These are phyloP conservation scores for Halictus quadricinctus DNA, from an alignment of 2,888 invertebrate species.

Conservation along the genomic window DNA sequence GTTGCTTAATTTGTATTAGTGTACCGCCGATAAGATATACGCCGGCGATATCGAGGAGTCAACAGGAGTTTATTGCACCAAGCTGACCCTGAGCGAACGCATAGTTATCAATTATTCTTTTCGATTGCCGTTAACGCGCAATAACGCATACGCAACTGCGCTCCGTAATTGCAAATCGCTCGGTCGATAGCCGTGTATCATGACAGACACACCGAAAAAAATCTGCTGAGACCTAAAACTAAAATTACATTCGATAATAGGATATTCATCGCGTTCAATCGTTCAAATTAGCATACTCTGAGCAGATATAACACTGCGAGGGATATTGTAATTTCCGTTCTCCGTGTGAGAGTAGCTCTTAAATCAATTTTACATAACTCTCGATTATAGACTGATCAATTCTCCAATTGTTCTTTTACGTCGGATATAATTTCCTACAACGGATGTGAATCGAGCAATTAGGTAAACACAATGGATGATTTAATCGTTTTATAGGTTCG, in stretches of 20 bases:
- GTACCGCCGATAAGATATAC: conserved; percentile 18
- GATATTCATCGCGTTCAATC: not conserved
- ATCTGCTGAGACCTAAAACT: not conserved
- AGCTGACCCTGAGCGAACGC: conserved; percentile 12
- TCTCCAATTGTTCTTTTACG: not conserved
- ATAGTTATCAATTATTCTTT: conserved; percentile 12
- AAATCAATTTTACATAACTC: conserved; percentile 2
- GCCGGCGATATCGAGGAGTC: conserved; percentile 11
- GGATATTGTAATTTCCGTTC: not conserved
- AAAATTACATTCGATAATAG: not conserved
- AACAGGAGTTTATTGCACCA: not conserved
- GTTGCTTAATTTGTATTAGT: conserved; percentile 8
- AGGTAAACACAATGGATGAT: not conserved
- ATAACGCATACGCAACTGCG: not conserved
- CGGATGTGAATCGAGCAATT: conserved; percentile 1
- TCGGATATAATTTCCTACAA: not conserved
- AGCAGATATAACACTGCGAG: not conserved
- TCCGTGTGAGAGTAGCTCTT: not conserved
- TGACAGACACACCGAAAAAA: not conserved
- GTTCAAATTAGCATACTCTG: not conserved
- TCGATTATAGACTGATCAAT: not conserved
- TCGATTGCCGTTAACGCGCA: not conserved
- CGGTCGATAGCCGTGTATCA: not conserved
- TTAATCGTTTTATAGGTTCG: not conserved
- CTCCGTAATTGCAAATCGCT: not conserved